These are phyloP conservation scores for Centropus unirufus DNA, from an alignment of 2,113 vertebrate genomes.

Conservation along the genomic window DNA sequence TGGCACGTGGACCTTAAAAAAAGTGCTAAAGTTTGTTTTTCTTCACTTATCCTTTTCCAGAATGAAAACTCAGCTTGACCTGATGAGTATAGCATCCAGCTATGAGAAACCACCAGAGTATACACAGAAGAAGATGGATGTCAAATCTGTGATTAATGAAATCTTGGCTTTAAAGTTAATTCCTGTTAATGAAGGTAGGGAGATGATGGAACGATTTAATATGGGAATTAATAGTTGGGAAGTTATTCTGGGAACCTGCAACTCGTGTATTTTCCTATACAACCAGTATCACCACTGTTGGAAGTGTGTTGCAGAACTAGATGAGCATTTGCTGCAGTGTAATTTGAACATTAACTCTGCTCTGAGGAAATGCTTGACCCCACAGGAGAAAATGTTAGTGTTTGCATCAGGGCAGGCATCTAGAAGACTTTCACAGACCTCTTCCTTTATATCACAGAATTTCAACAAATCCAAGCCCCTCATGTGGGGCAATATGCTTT, in stretches of 20 bases:
- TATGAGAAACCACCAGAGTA: conserved; percentile 38
- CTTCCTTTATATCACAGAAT: background rate
- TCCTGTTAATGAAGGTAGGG: conserved; percentile 44
- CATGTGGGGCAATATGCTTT: background rate
- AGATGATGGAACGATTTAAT: background rate
- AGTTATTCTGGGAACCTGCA: background rate
- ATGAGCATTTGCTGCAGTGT: background rate
- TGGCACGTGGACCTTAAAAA: background rate
- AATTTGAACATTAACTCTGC: fast-evolving
- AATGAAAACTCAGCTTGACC: conserved; percentile 75
- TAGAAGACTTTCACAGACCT: background rate
- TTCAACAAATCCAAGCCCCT: background rate
- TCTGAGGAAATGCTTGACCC: background rate
- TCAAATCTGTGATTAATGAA: conserved; percentile 62
- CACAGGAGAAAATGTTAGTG: background rate
- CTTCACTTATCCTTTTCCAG: background rate
- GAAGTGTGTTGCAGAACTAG: background rate
- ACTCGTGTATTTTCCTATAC: background rate
- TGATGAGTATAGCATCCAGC: conserved; percentile 63
- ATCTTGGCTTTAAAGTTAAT: conserved; percentile 65
- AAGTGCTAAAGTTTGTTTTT: background rate
- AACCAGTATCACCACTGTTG: fast-evolving
- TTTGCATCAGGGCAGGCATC: background rate
- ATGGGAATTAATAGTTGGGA: background rate
- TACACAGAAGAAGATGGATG: conserved; percentile 53